Evolutionary conservation across 2,113 vertebrate species (phyloP), one percentile per base, ranked within the genome.

Genomic region (Rhinogobius similis): DNA sequence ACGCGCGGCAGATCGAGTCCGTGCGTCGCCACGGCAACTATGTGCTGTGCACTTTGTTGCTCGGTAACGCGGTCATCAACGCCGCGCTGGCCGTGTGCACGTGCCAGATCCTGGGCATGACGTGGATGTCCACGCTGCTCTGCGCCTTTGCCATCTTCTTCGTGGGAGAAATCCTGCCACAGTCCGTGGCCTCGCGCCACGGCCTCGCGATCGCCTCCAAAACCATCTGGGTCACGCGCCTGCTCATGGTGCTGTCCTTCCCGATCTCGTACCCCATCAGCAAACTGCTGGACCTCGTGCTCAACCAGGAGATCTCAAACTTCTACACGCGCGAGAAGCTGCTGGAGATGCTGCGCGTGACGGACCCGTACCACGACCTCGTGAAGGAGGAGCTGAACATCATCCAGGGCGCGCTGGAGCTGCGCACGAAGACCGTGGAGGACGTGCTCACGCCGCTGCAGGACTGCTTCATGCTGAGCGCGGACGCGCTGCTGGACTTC

Each of bases 381-480:
- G 96, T 97, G 14, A 97, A 96, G 43, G 96, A 95, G 82, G 96
- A 99, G 89, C 83, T 98, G 59, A 98, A 97, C 91, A 98, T 98
- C 87, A 96, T 98, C 76, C 96, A 98, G 82, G 97, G 97, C 0
- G 97, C 96, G 20, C 92, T 98, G 86, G 96, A 98, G 90, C 91
- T 99, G 44, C 93, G 96, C 82, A 95, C 94, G 82, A 98, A 98
- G 62, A 95, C 94, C 7, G 96, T 98, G 73, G 96, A 98, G 85
- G 96, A 99, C 68, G 95, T 96, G 23, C 85, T 99, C 85, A 99
- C 97, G 0, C 97, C 96, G 0, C 93, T 98, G 0, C 93, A 86
- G 6, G 96, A 98, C 87, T 99, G 97, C 91, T 99, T 97, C 91
- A 97, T 99, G 97, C 88, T 98, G 82, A 88, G 94, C 4, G 92